Conservation (phyloP, 2,113 vertebrate species). For the Hystrix brachyura region DNA sequence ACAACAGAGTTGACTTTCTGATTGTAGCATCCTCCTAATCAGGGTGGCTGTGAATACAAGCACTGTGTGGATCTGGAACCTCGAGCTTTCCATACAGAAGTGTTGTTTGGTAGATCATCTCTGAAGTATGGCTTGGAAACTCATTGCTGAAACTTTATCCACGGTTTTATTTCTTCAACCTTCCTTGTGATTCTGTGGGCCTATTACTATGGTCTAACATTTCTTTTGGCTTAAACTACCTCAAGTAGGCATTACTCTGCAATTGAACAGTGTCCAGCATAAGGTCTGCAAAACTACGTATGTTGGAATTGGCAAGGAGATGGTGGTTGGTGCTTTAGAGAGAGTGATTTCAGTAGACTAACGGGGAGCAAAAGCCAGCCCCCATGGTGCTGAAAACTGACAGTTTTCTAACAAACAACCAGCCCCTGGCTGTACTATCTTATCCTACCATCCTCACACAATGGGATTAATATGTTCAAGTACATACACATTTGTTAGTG, state of each 20-base stretch:
- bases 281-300: not conserved
- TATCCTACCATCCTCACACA: not conserved
- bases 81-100: not conserved
- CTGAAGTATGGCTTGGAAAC: not conserved
- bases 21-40: not conserved
- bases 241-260: not conserved
- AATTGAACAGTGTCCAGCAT: not conserved
- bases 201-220: not conserved
- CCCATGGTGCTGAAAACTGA: conserved; percentile 4
- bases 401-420: conserved; percentile 9
- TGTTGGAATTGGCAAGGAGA: not conserved
- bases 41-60: not conserved
- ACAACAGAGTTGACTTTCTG: not conserved
- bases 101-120: not conserved
- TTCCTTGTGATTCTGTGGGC: not conserved
- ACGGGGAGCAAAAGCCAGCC: not conserved
- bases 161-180: not conserved
- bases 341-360: conserved; percentile 16
- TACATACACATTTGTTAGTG: conserved; percentile 50
- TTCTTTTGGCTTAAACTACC: conserved; percentile 29
- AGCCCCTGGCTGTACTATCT: not conserved
- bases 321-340: conserved; percentile 9
- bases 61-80: not conserved
- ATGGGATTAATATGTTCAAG: conserved; percentile 48
- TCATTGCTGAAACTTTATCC: not conserved